phyloP scores from a whole-genome alignment of 1,140 invertebrate genomes.

The Drosophila truncata region DNA sequence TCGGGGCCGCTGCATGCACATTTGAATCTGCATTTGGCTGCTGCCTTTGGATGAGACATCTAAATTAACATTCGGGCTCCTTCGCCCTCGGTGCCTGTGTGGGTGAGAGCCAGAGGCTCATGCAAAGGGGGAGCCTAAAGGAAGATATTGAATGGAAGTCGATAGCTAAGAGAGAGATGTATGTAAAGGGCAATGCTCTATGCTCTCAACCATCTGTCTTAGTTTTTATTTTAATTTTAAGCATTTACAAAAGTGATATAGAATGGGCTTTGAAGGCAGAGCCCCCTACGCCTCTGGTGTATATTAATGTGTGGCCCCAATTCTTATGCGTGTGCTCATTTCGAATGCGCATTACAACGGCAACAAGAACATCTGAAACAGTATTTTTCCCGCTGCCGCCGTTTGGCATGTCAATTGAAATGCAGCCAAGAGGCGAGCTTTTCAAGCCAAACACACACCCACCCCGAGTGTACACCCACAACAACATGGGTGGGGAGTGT shows the following conservation, averaged over 20 bases:
- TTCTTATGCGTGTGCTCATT: conserved; percentile 82
- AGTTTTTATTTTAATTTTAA: too few relatives aligned
- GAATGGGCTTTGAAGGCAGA: too few relatives aligned
- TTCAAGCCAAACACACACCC: conserved; percentile 20
- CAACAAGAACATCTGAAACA: conserved; percentile 57
- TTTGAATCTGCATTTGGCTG: conserved; percentile 75
- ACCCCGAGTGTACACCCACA: conserved; percentile 4
- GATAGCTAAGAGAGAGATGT: background rate
- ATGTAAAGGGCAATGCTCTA: background rate
- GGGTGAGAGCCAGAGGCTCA: conserved; percentile 16
- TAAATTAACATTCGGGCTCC: conserved; percentile 77
- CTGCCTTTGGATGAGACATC: conserved; percentile 59
- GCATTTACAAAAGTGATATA: background rate
- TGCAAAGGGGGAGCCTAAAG: background rate
- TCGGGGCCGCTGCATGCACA: conserved; percentile 70
- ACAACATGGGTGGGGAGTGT: conserved; percentile 23
- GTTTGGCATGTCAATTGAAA: conserved; percentile 77
- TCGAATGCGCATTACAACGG: conserved; percentile 81
- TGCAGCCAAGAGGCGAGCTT: conserved; percentile 51
- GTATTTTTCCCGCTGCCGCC: conserved; percentile 45
- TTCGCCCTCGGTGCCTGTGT: conserved; percentile 24
- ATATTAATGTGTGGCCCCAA: conserved; percentile 81
- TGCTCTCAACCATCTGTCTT: background rate
- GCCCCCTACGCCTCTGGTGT: conserved; percentile 22
- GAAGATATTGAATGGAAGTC: too few relatives aligned